A percentile compares a stretch with the other conserved stretches of the same genome.
phyloP scores from a whole-genome alignment of 64 coral and sea anemone genomes.

The Trachythela sp. region DNA sequence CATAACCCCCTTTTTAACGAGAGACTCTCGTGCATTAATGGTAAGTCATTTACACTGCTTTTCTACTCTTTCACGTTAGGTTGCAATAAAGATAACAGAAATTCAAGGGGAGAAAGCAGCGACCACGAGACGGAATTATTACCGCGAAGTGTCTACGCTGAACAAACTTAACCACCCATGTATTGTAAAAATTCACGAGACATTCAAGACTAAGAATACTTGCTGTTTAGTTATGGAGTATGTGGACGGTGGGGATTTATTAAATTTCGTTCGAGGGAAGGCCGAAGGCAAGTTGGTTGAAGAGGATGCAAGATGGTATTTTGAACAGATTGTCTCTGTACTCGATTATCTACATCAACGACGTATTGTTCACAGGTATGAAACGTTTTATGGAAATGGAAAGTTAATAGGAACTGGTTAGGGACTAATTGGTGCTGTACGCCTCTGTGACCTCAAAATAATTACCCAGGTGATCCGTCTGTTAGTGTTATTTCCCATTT shows the following conservation, averaged over 20 bases:
- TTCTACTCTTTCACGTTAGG: not conserved
- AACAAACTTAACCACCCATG: not conserved
- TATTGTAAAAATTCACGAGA: conserved; percentile 8
- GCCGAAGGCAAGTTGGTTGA: not conserved
- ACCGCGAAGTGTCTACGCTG: not conserved
- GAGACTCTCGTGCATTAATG: no score
- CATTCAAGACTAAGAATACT: not conserved
- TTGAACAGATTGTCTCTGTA: not conserved
- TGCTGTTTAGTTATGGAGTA: not conserved
- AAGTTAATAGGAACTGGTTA: not conserved
- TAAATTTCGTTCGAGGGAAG: not conserved
- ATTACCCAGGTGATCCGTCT: no score
- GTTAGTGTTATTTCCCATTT: no score
- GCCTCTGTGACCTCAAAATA: no score
- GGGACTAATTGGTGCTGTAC: no score
- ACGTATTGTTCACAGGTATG: not conserved
- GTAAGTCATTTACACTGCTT: no score
- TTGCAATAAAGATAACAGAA: not conserved
- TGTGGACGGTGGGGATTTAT: not conserved
- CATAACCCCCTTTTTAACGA: no score
- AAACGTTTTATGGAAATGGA: not conserved
- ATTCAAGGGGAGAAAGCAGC: not conserved
- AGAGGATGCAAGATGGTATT: not conserved
- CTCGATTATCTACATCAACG: not conserved
- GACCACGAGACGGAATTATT: not conserved